phyloP scores from a whole-genome alignment of 1,140 invertebrate species.

The Drosophila ambigua region DNA sequence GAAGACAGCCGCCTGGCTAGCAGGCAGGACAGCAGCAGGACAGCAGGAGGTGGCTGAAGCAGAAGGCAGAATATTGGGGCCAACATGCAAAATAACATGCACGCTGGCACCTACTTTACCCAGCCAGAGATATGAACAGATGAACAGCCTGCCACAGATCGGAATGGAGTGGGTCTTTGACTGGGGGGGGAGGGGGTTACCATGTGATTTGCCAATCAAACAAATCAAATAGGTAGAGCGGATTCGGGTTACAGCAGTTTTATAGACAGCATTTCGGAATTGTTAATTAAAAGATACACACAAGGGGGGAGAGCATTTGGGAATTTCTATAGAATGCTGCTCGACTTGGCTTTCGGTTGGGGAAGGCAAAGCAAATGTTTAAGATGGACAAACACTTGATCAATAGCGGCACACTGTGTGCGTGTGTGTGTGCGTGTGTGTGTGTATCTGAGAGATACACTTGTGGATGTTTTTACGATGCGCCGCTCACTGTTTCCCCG shows the following conservation, averaged over 20 bases:
- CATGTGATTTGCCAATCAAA: conserved; percentile 49
- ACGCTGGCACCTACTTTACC: conserved; percentile 68
- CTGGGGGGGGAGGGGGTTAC: not conserved
- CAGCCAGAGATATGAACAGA: conserved; percentile 56
- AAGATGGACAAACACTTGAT: conserved; percentile 67
- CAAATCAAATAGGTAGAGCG: conserved; percentile 50
- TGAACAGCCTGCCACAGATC: conserved; percentile 7
- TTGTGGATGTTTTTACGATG: conserved; percentile 59
- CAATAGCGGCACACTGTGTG: conserved; percentile 64
- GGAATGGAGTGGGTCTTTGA: conserved; percentile 7
- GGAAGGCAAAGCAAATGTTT: conserved; percentile 60
- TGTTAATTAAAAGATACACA: conserved; percentile 62
- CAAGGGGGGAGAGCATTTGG: conserved; percentile 1
- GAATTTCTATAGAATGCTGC: conserved; percentile 63
- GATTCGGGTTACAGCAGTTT: conserved; percentile 20
- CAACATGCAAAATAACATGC: conserved; percentile 68
- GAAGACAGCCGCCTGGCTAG: not conserved
- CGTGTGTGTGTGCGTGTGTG: conserved; percentile 30
- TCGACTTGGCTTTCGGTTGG: no score
- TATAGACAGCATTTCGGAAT: conserved; percentile 28
- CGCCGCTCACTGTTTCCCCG: conserved; percentile 43
- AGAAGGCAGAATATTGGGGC: conserved; percentile 27
- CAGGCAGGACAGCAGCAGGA: not conserved
- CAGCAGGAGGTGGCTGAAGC: conserved; percentile 2
- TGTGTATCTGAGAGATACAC: conserved; percentile 58